Conservation (phyloP, 2,888 invertebrate genomes). For the Synanthedon tipuliformis region DNA sequence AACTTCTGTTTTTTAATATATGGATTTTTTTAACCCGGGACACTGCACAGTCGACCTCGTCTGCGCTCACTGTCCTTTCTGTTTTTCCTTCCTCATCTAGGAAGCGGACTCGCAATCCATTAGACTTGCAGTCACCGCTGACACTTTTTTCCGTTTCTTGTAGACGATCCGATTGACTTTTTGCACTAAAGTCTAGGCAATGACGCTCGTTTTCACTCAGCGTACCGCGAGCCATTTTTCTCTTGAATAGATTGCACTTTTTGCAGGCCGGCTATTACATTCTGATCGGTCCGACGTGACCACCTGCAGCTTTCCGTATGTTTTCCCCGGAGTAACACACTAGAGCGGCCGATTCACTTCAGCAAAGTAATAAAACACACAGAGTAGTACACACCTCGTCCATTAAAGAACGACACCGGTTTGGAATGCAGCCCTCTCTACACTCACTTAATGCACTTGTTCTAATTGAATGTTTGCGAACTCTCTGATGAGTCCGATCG, state of each 20-base stretch:
- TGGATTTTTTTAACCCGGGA: conserved; percentile 61
- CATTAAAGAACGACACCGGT: conserved; percentile 66
- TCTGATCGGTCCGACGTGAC: conserved; percentile 16
- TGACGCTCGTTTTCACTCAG: conserved; percentile 59
- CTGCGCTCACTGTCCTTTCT: conserved; percentile 56
- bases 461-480: conserved; percentile 27
- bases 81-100: conserved; percentile 63
- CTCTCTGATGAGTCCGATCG: conserved; percentile 16
- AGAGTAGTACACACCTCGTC: conserved; percentile 58
- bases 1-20: conserved; percentile 62
- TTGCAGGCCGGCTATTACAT: conserved; percentile 27
- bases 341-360: conserved; percentile 24
- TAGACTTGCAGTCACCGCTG: conserved; percentile 34
- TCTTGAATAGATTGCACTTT: conserved; percentile 15
- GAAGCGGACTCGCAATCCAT: conserved; percentile 58
- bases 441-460: conserved; percentile 56
- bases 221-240: conserved; percentile 55
- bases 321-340: conserved; percentile 21
- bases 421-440: conserved; percentile 64
- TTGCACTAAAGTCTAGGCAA: conserved; percentile 45
- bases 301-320: conserved; percentile 12
- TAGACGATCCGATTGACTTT: conserved; percentile 44
- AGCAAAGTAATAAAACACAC: conserved; percentile 48
- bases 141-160: conserved; percentile 46
- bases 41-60: conserved; percentile 56